phyloP scores from a whole-genome alignment of 2,797 vertebrate genomes.

The Sciurus carolinensis region DNA sequence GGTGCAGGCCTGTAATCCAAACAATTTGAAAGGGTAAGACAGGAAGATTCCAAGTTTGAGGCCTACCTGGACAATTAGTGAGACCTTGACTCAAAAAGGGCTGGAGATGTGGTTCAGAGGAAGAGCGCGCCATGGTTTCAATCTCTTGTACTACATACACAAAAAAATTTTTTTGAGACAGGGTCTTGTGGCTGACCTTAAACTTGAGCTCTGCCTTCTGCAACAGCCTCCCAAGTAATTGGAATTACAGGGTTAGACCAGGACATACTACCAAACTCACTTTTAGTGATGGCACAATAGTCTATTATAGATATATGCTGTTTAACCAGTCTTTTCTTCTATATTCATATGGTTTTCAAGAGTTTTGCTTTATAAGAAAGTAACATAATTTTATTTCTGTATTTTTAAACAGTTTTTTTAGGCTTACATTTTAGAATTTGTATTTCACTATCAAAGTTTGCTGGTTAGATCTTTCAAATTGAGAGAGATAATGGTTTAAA shows the following conservation, averaged over 20 bases:
- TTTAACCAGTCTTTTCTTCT: background rate
- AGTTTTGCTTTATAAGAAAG: constrained; percentile 63
- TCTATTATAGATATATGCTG: background rate
- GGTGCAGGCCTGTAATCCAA: no score
- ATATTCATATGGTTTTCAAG: background rate
- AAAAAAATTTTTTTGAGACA: background rate
- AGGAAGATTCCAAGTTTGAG: background rate
- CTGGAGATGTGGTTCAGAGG: background rate
- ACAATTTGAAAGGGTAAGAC: background rate
- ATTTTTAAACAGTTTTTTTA: constrained; percentile 36
- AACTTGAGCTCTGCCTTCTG: no score
- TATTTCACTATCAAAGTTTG: constrained; percentile 49
- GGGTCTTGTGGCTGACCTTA: no score
- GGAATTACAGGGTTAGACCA: no score
- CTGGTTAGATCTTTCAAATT: constrained; percentile 42
- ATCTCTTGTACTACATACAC: background rate
- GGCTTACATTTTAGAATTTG: constrained; percentile 7
- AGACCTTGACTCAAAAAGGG: background rate
- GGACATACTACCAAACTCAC: background rate
- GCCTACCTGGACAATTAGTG: background rate
- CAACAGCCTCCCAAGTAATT: no score
- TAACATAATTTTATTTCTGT: background rate
- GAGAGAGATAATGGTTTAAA: background rate
- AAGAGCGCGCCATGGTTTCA: background rate
- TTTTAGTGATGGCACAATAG: background rate